Evolutionary conservation across 2,797 vertebrate genomes (phyloP).

Genomic region (Catharus ustulatus): DNA sequence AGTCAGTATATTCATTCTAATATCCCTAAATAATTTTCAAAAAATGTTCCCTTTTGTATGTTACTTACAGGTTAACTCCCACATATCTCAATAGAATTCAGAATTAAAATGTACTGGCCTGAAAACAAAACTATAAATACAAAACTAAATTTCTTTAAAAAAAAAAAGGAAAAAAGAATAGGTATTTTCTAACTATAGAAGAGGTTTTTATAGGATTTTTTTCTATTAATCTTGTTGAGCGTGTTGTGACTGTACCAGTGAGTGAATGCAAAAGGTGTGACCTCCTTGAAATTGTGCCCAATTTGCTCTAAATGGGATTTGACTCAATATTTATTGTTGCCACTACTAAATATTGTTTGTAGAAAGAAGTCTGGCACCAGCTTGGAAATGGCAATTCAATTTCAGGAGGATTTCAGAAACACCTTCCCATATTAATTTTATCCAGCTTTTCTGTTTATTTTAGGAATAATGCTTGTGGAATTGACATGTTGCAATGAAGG

Average conservation of each 20-base stretch:
- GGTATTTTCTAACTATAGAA: neutral
- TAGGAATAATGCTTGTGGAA: neutral
- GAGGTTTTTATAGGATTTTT: neutral
- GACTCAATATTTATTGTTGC: neutral
- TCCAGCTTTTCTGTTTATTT: conserved; percentile 1
- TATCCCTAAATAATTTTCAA: neutral
- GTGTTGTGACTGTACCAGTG: neutral
- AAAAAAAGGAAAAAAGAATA: neutral
- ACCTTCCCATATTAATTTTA: conserved; percentile 14
- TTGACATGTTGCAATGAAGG: neutral
- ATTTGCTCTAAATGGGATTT: conserved; percentile 11
- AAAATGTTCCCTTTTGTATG: neutral
- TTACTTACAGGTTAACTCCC: neutral
- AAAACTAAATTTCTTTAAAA: neutral
- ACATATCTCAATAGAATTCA: neutral
- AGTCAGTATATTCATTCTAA: neutral
- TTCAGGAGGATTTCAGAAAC: conserved; percentile 4
- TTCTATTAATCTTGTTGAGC: neutral
- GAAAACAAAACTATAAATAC: neutral
- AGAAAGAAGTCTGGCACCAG: neutral
- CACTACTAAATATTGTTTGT: neutral
- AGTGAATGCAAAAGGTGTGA: neutral
- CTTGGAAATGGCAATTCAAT: neutral
- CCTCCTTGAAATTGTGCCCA: neutral
- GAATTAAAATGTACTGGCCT: neutral